Base-by-base conservation (phyloP, 2,888 invertebrate genomes). In the Elgonia sp. region DNA sequence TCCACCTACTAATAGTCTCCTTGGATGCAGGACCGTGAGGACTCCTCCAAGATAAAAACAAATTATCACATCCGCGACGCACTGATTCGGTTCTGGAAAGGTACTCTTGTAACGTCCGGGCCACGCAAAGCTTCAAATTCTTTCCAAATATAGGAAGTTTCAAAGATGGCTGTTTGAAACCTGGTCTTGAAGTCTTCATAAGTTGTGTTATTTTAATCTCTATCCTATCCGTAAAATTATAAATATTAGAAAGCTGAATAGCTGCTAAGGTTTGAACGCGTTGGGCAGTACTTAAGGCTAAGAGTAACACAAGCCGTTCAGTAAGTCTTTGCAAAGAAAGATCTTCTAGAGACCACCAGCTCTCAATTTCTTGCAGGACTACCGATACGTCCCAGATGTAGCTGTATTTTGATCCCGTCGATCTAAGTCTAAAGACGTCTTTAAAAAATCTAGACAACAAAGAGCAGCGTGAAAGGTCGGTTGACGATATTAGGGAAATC, bases 371-470 rank as follows among this genome's bases (percentile, higher is more conserved):
- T 16, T 16, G 14, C 9, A 69, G n/a, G 4, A 69, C 69, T 9
- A 50, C 50, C 3, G 50, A 73, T 16, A 82, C 70, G 50, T 86
- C 85, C 87, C 87, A 87, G 4, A 79, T 86, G 8, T 12, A 21
- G 10, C 67, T 42, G 55, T 84, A 89, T 63, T 77, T 89, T 0
- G 89, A 60, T 37, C 65, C 77, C 0, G 37, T 20, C 6, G 87
- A 84, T 3, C 87, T 55, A 4, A 73, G 57, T 4, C 53, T 65
- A 37, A 79, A 81, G 0, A 77, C 39, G 0, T 81, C 86, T 37
- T 70, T 75, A 1, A 89, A 57, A 50, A 88, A 86, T 77, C 85
- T 87, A n/a, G 73, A 69, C 4, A 85, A 12, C 20, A 53, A 12
- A 7, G 2, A 1, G 16, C n/a, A 53, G 7, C 16, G 8, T 63